Base-by-base conservation (phyloP, 2,797 vertebrate species). In the Acanthopagrus latus region DNA sequence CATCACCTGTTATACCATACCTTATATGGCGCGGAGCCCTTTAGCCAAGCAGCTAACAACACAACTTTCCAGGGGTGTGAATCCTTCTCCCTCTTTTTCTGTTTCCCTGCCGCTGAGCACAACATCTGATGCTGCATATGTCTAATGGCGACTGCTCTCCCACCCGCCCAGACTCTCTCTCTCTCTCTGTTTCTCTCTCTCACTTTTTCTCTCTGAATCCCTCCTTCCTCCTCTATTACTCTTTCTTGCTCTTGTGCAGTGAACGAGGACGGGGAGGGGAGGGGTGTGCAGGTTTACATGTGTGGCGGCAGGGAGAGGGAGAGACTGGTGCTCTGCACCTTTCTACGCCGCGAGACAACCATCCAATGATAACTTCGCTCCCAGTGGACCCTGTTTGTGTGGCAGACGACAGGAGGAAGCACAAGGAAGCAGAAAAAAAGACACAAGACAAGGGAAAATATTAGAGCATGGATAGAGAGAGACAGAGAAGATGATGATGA, bases 101-200 rank as follows among this genome's bases (percentile, higher is more conserved):
- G 59, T 60, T 33, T 73, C 70, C 64, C 65, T 68, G 85, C 78
- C 76, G 86, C 87, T 76, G 86, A 89, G 80, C 86, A 71, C 81
- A 84, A 88, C 86, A 80, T 88, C 88, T 88, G 88, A 93, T 68
- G 66, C 88, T 86, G 90, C 92, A 88, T 87, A 88, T 82, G 90
- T 90, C 91, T 75, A 88, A 91, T 90, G 88, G 87, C 80, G 86
- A 88, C 87, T 12, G 78, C 82, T 82, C 77, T 77, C 85, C 83
- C 87, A 81, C 76, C 80, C 88, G 68, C 88, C 81, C 88, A 70
- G 74, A 78, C 73, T 88, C 81, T 81, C 81, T 51, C 81, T 46
- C 85, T 75, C 82, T 74, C 85, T 88, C 88, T 74, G 78, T 82
- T 87, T 77, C 84, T 88, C 82, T 81, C 81, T 51, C 81, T 44